Percentiles rank a stretch among this genome's conserved stretches.
phyloP scores from a whole-genome alignment of 30 jellyfish, hydroid and myxozoan species.

The Cassiopea andromeda region DNA sequence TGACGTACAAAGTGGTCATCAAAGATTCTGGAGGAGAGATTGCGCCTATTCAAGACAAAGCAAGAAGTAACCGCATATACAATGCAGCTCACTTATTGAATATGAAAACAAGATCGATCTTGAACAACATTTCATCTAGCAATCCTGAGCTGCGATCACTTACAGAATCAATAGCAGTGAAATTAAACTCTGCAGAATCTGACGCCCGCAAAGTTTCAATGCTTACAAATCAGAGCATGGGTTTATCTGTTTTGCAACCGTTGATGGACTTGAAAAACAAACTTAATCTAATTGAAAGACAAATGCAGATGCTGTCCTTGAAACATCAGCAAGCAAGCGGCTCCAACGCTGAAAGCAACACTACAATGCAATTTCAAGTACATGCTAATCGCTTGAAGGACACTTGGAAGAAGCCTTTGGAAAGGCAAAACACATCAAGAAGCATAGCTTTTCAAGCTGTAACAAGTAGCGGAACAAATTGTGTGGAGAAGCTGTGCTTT shows the following conservation, averaged over 20 bases:
- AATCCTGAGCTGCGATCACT: neutral
- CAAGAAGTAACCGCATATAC: neutral
- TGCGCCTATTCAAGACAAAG: neutral
- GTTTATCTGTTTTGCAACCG: neutral
- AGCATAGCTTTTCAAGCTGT: neutral
- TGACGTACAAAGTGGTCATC: neutral
- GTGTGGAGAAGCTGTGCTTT: constrained; percentile 46
- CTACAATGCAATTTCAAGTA: neutral
- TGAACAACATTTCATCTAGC: neutral
- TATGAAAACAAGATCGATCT: neutral
- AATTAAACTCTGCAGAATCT: neutral
- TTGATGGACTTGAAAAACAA: neutral
- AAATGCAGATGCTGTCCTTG: neutral
- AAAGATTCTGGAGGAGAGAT: constrained; percentile 43
- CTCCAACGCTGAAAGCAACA: neutral
- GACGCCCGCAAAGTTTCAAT: neutral
- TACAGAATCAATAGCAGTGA: neutral
- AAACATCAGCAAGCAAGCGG: neutral
- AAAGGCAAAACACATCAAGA: constrained; percentile 1
- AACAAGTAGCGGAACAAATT: constrained; percentile 20
- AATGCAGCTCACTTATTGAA: neutral
- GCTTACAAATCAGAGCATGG: neutral
- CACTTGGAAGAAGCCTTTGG: neutral
- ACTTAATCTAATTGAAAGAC: neutral
- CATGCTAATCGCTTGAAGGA: neutral